A percentile compares a stretch with the other conserved stretches of the same genome.
Evolutionary conservation across 2,797 vertebrate species (phyloP).

Genomic region (Sebastes cheni): DNA sequence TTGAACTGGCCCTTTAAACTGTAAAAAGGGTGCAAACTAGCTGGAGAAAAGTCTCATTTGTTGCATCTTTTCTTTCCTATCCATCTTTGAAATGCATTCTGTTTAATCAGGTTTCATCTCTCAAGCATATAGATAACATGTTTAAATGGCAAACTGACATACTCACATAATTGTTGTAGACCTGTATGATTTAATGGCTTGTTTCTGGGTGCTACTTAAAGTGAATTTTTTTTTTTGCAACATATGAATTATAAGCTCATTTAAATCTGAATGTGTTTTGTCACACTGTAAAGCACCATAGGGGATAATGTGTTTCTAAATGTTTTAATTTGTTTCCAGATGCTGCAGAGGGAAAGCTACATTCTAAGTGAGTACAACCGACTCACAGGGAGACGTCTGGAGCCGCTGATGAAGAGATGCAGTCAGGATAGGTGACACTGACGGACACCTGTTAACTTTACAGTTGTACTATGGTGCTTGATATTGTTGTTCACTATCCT

Average conservation of each 20-base stretch:
- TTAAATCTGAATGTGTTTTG: neutral
- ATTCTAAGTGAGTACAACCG: conserved; percentile 86
- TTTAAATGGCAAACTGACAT: neutral
- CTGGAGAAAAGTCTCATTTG: neutral
- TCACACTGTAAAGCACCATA: neutral
- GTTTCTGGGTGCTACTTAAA: neutral
- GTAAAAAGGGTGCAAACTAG: neutral
- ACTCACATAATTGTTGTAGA: neutral
- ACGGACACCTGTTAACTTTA: neutral
- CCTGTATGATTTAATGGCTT: neutral
- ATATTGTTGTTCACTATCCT: neutral
- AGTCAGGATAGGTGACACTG: conserved; percentile 57
- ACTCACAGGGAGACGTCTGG: conserved; percentile 79
- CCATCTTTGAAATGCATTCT: neutral
- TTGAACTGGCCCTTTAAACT: neutral
- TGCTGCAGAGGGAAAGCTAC: conserved; percentile 88
- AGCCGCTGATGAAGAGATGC: conserved; percentile 84
- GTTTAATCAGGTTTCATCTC: neutral
- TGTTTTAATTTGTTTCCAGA: conserved; percentile 73
- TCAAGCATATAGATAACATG: neutral
- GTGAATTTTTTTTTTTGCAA: neutral
- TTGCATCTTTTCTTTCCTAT: no score
- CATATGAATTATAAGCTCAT: neutral
- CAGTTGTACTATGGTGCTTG: conserved; percentile 4
- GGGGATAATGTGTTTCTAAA: no score